Conservation (phyloP, 2,113 vertebrate species). For the Austrofundulus limnaeus region DNA sequence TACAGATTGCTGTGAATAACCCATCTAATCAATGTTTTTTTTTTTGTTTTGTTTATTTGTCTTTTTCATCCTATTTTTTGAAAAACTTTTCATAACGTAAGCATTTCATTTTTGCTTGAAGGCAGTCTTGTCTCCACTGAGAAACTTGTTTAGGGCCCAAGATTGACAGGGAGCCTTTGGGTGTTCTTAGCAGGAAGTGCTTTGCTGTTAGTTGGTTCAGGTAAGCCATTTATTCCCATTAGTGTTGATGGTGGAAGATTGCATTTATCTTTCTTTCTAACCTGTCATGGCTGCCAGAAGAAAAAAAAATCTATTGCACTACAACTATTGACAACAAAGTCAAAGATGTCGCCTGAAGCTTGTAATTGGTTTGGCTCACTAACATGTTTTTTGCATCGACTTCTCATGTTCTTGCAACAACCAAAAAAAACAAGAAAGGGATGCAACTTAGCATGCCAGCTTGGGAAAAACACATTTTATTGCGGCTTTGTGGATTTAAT, state of each 20-base stretch:
- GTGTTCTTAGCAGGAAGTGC: slow-evolving; percentile 60
- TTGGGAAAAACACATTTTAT: slow-evolving; percentile 20
- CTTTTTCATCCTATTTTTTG: slow-evolving; percentile 46
- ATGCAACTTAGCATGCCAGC: slow-evolving; percentile 13
- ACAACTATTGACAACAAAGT: slow-evolving; percentile 53
- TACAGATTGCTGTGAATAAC: neutral
- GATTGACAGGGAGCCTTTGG: slow-evolving; percentile 58
- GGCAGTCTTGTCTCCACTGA: slow-evolving; percentile 40
- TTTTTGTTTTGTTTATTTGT: slow-evolving; percentile 31
- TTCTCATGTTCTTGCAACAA: slow-evolving; percentile 28
- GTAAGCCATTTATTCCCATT: slow-evolving; percentile 74
- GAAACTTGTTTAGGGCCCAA: slow-evolving; percentile 29
- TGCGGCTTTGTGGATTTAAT: slow-evolving; percentile 30
- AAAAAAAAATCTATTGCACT: slow-evolving; percentile 57
- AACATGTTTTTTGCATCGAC: slow-evolving; percentile 26
- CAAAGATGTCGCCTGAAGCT: slow-evolving; percentile 36
- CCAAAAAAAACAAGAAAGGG: too few relatives aligned
- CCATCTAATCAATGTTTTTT: slow-evolving; percentile 18
- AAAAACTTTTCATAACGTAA: slow-evolving; percentile 61
- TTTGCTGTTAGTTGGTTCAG: slow-evolving; percentile 65
- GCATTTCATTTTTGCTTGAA: slow-evolving; percentile 56
- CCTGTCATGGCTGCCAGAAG: slow-evolving; percentile 67
- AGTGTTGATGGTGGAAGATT: slow-evolving; percentile 57
- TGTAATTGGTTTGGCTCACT: slow-evolving; percentile 50
- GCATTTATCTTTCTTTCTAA: slow-evolving; percentile 60